Evolutionary conservation across 2,113 vertebrate species (phyloP).

Genomic region (Perca fluviatilis): DNA sequence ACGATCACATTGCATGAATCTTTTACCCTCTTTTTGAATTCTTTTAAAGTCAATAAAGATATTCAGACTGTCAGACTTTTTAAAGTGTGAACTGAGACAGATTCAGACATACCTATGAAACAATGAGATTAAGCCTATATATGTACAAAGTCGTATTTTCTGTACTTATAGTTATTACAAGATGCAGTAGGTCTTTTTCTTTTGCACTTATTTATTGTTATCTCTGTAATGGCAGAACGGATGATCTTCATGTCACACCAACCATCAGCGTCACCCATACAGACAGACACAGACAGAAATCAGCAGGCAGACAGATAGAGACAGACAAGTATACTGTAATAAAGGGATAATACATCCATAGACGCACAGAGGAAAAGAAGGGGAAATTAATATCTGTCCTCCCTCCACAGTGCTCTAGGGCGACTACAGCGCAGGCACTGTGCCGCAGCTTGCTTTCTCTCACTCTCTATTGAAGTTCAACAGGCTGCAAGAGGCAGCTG

Average conservation of each 20-base stretch:
- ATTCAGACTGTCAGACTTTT: background rate
- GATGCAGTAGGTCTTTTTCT: background rate
- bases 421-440: constrained; percentile 22
- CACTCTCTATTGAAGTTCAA: constrained; percentile 56
- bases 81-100: too few relatives aligned
- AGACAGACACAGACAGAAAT: constrained; percentile 8
- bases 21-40: background rate
- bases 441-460: constrained; percentile 49
- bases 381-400: constrained; percentile 51
- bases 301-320: constrained; percentile 11
- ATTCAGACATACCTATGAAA: too few relatives aligned
- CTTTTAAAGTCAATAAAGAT: background rate
- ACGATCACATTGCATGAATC: background rate
- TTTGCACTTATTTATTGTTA: background rate
- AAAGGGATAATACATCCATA: constrained; percentile 19
- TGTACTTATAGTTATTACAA: background rate
- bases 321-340: constrained; percentile 2
- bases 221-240: background rate
- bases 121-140: too few relatives aligned
- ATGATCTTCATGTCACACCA: background rate
- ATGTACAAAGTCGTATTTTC: background rate
- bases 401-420: constrained; percentile 45
- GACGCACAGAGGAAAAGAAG: constrained; percentile 6
- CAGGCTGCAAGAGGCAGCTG: constrained; percentile 41
- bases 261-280: background rate